Percentiles rank a stretch among this genome's conserved stretches.
Conservation (phyloP, 1,140 invertebrate species). For the Lasioglossum albipes region DNA sequence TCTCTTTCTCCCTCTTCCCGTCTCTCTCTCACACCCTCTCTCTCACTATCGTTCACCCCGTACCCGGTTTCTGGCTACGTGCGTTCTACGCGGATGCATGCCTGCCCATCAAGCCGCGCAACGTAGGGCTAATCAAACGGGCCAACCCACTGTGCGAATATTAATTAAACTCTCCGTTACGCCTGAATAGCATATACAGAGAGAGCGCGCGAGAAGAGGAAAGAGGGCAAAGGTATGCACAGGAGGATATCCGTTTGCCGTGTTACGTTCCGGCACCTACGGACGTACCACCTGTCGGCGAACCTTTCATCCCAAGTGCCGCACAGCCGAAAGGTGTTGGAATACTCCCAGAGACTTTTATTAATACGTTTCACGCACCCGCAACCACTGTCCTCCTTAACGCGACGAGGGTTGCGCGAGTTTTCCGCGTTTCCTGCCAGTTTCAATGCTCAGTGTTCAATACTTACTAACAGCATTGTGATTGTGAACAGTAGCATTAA, state of each 20-base stretch:
- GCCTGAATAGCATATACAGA: constrained; percentile 67
- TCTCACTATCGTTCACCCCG: constrained; percentile 13
- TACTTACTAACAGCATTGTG: too few relatives aligned
- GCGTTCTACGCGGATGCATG: constrained; percentile 70
- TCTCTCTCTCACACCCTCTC: background rate
- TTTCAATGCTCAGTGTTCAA: too few relatives aligned
- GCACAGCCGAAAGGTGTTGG: background rate
- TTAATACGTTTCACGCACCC: background rate
- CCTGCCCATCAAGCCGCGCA: constrained; percentile 72
- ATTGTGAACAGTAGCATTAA: too few relatives aligned
- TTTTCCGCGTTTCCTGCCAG: too few relatives aligned
- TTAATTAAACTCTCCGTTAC: constrained; percentile 76
- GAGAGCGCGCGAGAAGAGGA: constrained; percentile 46
- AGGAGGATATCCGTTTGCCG: constrained; percentile 42
- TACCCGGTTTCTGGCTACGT: constrained; percentile 39
- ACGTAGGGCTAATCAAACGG: constrained; percentile 75
- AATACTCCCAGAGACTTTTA: background rate
- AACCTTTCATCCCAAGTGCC: background rate
- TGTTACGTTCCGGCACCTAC: constrained; percentile 30
- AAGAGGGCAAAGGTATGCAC: constrained; percentile 36
- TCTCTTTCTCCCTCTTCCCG: constrained; percentile 5
- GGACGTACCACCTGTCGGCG: constrained; percentile 30
- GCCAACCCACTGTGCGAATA: constrained; percentile 73
- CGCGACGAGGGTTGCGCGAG: too few relatives aligned
- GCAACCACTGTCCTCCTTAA: background rate